Evolutionary conservation across 92 coral and sea anemone species (phyloP).

Genomic region (Plumapathes pennacea): DNA sequence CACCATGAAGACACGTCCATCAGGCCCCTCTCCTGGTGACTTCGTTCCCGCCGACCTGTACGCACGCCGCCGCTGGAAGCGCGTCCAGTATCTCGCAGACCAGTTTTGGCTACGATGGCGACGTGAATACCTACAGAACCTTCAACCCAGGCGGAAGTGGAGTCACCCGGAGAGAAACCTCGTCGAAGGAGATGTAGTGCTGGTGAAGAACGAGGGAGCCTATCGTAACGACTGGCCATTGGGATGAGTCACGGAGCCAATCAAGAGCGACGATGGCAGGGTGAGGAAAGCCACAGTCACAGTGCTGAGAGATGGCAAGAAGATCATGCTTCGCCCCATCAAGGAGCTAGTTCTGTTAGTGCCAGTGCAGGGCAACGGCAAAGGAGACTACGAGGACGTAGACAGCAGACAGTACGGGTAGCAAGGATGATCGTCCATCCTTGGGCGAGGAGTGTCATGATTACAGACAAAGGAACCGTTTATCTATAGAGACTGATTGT

Average conservation of each 20-base stretch:
- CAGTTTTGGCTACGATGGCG: conserved; percentile 25
- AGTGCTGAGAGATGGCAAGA: conserved; percentile 16
- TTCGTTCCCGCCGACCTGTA: too few species aligned
- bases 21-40: too few species aligned
- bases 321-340: conserved; percentile 25
- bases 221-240: conserved; percentile 40
- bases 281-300: conserved; percentile 28
- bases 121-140: conserved; percentile 22
- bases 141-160: conserved; percentile 18
- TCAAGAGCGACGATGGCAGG: conserved; percentile 22
- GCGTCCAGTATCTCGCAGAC: conserved; percentile 10
- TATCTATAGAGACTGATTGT: too few species aligned
- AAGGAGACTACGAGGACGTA: too few species aligned
- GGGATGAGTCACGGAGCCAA: conserved; percentile 26
- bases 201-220: conserved; percentile 32
- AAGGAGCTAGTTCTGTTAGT: conserved; percentile 30
- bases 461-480: too few species aligned
- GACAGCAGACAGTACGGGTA: too few species aligned
- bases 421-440: too few species aligned
- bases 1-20: too few species aligned
- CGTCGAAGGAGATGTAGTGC: conserved; percentile 19
- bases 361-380: too few species aligned
- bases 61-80: conserved; percentile 23
- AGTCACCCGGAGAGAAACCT: conserved; percentile 24
- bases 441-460: too few species aligned